These are phyloP conservation scores for Novumbra hubbsi DNA, from an alignment of 2,797 vertebrate species.

Conservation along the genomic window DNA sequence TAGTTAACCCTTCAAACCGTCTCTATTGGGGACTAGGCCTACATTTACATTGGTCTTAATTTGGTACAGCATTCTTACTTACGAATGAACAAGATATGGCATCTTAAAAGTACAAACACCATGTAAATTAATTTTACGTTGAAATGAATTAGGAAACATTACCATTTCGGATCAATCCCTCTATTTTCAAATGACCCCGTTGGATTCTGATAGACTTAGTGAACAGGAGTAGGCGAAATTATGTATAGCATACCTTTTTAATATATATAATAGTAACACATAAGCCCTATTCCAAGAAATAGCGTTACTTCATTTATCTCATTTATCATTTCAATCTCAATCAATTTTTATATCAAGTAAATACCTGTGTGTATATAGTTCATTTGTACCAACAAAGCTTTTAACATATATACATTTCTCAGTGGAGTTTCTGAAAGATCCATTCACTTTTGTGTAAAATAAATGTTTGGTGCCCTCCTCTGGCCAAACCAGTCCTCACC, in stretches of 20 bases:
- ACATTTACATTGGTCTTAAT: too few species aligned
- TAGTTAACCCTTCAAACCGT: too few species aligned
- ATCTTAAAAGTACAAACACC: too few species aligned
- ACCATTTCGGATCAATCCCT: neutral
- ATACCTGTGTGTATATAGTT: neutral
- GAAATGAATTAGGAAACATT: neutral
- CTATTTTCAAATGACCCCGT: neutral
- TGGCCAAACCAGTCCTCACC: conserved; percentile 22
- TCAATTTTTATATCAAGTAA: neutral
- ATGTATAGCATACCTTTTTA: neutral
- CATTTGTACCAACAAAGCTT: neutral
- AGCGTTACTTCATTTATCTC: neutral
- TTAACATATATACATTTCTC: neutral
- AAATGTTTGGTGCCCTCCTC: conserved; percentile 29
- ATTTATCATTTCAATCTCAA: neutral
- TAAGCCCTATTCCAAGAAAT: neutral
- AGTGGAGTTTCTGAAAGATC: neutral
- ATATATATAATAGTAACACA: neutral
- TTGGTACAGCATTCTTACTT: too few species aligned
- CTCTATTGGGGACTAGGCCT: too few species aligned
- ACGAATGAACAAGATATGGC: too few species aligned
- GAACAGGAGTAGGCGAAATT: neutral
- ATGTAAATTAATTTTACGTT: neutral
- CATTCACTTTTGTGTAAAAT: neutral
- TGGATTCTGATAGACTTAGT: neutral